These are phyloP conservation scores for Lophura nycthemera DNA, from an alignment of 2,113 vertebrate species.

Conservation along the genomic window DNA sequence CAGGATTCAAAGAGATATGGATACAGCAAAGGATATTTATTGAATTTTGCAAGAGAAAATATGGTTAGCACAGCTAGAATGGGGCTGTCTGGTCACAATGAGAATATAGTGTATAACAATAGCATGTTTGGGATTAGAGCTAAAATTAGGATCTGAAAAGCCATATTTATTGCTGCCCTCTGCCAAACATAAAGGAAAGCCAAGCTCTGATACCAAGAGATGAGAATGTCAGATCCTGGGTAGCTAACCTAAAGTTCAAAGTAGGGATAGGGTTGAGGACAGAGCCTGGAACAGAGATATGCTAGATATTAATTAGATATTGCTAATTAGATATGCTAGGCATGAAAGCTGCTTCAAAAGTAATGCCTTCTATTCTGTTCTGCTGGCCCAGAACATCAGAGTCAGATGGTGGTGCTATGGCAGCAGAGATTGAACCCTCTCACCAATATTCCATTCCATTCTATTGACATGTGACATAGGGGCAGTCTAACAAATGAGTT, in stretches of 20 bases:
- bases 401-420: no score
- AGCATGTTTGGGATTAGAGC: background rate
- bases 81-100: background rate
- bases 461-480: no score
- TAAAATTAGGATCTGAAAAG: background rate
- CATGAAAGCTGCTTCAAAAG: no score
- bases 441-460: no score
- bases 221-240: background rate
- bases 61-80: background rate
- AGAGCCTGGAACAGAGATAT: slow-evolving; percentile 3
- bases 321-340: no score
- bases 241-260: slow-evolving; percentile 18
- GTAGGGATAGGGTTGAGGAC: slow-evolving; percentile 14
- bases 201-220: background rate
- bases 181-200: slow-evolving; percentile 24
- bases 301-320: no score
- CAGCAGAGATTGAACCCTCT: no score
- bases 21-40: background rate
- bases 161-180: background rate
- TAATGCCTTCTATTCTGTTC: no score
- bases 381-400: no score
- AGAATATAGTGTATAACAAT: background rate
- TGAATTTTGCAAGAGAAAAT: background rate
- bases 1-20: background rate
- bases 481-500: no score